Evolutionary conservation across 2,888 invertebrate genomes (phyloP).

Genomic region (Sialis fuliginosa): DNA sequence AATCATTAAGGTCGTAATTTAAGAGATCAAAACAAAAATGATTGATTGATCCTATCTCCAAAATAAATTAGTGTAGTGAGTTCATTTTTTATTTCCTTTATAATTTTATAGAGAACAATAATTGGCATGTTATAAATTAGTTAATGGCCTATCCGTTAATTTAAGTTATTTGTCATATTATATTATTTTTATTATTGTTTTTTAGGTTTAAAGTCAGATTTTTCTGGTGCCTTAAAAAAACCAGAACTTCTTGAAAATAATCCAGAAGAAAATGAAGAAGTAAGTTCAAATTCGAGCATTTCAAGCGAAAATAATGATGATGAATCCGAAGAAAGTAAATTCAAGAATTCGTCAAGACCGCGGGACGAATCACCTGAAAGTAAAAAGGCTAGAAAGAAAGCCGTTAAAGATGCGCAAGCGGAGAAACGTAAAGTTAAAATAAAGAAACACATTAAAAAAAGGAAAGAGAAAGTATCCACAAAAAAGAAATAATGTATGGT

Average conservation of each 20-base stretch:
- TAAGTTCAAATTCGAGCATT: conserved; percentile 19
- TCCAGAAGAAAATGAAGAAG: conserved; percentile 7
- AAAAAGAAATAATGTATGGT: conserved; percentile 17
- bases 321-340: conserved; percentile 28
- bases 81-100: too few relatives aligned
- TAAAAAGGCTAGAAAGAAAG: conserved; percentile 70
- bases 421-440: conserved; percentile 78
- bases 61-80: too few relatives aligned
- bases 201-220: conserved; percentile 54
- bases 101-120: too few relatives aligned
- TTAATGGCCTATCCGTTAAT: too few relatives aligned
- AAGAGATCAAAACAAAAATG: too few relatives aligned
- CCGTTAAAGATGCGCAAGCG: conserved; percentile 72
- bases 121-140: too few relatives aligned
- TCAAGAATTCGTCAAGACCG: conserved; percentile 46
- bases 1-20: too few relatives aligned
- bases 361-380: conserved; percentile 67
- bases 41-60: too few relatives aligned
- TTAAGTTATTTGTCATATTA: not conserved
- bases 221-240: conserved; percentile 49
- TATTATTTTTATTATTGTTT: not conserved
- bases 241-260: conserved; percentile 40
- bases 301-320: conserved; percentile 17
- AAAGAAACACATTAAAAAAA: conserved; percentile 87
- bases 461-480: conserved; percentile 49